A percentile compares a stretch with the other conserved stretches of the same genome.
phyloP scores from a whole-genome alignment of 2,113 vertebrate genomes.

The Recurvirostra avosetta region DNA sequence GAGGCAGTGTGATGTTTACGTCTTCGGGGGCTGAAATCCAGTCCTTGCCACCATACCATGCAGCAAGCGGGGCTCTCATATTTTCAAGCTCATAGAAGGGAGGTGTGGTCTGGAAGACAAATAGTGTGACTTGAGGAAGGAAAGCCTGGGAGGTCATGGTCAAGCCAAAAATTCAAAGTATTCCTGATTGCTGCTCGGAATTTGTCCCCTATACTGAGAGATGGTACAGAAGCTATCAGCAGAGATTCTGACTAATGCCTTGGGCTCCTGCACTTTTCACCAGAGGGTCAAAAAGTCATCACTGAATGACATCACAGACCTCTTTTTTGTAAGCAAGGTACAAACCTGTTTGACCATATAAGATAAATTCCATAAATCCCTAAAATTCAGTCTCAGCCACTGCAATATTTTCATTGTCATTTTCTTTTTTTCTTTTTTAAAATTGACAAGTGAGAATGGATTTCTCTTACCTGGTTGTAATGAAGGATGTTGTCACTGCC shows the following conservation, averaged over 20 bases:
- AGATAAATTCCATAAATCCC: not conserved
- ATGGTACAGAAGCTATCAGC: not conserved
- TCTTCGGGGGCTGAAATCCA: slow-evolving; percentile 73
- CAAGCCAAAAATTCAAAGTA: not conserved
- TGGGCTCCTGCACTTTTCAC: not conserved
- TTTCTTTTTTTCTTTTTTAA: not conserved
- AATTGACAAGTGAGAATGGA: not conserved
- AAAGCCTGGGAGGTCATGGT: not conserved
- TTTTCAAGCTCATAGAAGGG: slow-evolving; percentile 76
- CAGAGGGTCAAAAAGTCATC: not conserved
- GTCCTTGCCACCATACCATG: slow-evolving; percentile 75
- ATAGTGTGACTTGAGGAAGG: not conserved
- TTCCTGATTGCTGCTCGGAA: not conserved
- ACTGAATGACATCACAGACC: not conserved
- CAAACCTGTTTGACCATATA: not conserved
- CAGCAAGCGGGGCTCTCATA: slow-evolving; percentile 69
- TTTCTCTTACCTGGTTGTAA: slow-evolving; percentile 87
- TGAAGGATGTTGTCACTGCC: slow-evolving; percentile 80
- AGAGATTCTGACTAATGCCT: not conserved
- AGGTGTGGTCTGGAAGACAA: slow-evolving; percentile 56
- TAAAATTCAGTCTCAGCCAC: not conserved
- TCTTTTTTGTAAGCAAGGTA: not conserved
- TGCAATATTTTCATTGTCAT: not conserved
- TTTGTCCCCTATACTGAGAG: not conserved
- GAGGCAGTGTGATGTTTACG: slow-evolving; percentile 43